Evolutionary conservation across 2,797 vertebrate species (phyloP), one percentile per base, ranked within the genome.

Genomic region (Sandelia bainsii): DNA sequence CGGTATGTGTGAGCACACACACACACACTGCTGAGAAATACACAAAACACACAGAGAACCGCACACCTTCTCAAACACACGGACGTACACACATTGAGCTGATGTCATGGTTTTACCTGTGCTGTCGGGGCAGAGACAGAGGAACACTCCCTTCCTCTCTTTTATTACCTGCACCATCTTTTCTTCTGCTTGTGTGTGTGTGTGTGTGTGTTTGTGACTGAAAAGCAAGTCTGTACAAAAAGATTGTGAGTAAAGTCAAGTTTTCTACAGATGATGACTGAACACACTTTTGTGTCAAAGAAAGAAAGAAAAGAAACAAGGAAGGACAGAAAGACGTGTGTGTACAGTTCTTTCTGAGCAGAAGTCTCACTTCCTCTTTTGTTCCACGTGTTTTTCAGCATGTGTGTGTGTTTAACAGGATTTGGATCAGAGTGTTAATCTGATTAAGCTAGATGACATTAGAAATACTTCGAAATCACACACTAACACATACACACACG

Each of bases 321-420:
- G 25, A 25, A 17, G 34, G 8, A 53, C 39, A 65, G 23, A 60
- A 40, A 76, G 10, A 61, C 4, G 20, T 13, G 14, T 40, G 48
- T 40, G 10, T 25, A 3, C 29, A 37, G 40, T 75, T 75, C 25
- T 40, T 62, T 40, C 37, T 19, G 44, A 59, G 72, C 46, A 59
- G 61, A 79, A 53, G 62, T 76, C 42, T 66, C 46, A 77, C 76
- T 85, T 85, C 75, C 76, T 79, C 61, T 68, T 82, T 67, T 70
- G 53, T 39, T 51, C 25, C 44, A 65, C 1, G 17, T 73, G 45
- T 27, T 53, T 27, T 20, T 70, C 17, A 16, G 57, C 27, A 32
- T 27, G 40, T 63, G 62, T 53, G 50, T 16, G 11, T 34, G 29
- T 32, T 42, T 70, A 58, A 65, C 44, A 50, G 69, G 64, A 73